These are phyloP conservation scores for Acromyrmex charruanus DNA, from an alignment of 1,140 invertebrate species.

Conservation along the genomic window DNA sequence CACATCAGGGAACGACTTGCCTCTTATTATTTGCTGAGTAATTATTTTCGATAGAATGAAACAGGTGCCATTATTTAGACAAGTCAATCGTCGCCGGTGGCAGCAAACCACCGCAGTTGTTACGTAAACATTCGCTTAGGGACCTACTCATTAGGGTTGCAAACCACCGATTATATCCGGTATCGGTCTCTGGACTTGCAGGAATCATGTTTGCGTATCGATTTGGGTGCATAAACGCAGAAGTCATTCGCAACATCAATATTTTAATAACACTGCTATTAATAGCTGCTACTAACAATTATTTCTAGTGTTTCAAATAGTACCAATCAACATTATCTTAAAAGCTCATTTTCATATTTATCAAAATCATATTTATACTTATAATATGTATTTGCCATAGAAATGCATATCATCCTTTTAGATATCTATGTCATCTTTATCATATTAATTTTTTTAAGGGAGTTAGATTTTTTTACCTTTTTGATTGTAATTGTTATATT, in stretches of 20 bases:
- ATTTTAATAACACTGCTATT: constrained; percentile 2
- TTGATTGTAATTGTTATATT: neutral
- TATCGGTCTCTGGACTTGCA: constrained; percentile 9
- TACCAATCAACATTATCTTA: neutral
- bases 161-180: constrained; percentile 16
- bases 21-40: constrained; percentile 68
- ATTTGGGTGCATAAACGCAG: constrained; percentile 28
- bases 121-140: constrained; percentile 67
- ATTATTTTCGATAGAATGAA: constrained; percentile 74
- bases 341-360: neutral
- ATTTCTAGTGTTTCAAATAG: neutral
- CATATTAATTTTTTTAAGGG: neutral
- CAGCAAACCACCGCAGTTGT: constrained; percentile 51
- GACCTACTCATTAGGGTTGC: constrained; percentile 29
- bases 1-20: neutral
- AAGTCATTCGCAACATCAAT: constrained; percentile 15
- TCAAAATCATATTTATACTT: neutral
- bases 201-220: constrained; percentile 48
- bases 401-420: no score
- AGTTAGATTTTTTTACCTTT: neutral
- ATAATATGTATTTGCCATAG: no score
- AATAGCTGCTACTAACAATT: constrained; percentile 2
- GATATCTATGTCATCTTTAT: neutral
- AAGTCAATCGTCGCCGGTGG: constrained; percentile 73
- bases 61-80: constrained; percentile 73